These are phyloP conservation scores for Trichomycterus rosablanca DNA, from an alignment of 2,113 vertebrate species.

Conservation along the genomic window DNA sequence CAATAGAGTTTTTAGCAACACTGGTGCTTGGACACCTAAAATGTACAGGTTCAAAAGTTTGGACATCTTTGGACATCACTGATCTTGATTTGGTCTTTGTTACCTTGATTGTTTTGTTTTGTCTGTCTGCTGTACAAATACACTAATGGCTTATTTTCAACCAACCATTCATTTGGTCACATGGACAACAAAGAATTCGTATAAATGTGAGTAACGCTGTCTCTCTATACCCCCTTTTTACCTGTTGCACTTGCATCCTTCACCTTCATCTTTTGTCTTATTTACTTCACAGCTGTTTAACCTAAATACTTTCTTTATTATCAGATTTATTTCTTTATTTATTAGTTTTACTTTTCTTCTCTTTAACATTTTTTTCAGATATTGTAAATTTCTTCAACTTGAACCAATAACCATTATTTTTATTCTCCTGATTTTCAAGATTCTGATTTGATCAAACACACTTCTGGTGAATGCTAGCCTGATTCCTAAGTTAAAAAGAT, in stretches of 20 bases:
- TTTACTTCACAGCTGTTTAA: constrained; percentile 13
- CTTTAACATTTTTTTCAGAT: constrained; percentile 49
- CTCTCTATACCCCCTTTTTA: constrained; percentile 59
- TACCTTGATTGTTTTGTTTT: constrained; percentile 64
- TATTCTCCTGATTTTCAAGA: constrained; percentile 30
- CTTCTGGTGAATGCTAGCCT: constrained; percentile 11
- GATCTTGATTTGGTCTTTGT: constrained; percentile 27
- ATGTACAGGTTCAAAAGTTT: not conserved
- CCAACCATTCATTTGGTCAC: constrained; percentile 73
- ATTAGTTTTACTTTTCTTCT: constrained; percentile 36
- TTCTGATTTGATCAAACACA: constrained; percentile 28
- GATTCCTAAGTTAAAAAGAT: not conserved
- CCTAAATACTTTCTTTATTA: constrained; percentile 11
- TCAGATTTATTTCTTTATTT: constrained; percentile 18
- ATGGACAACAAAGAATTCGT: constrained; percentile 73
- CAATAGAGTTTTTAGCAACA: too few relatives aligned
- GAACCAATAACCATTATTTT: constrained; percentile 40
- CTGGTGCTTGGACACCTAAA: not conserved
- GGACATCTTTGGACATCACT: not conserved
- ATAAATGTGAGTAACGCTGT: constrained; percentile 69
- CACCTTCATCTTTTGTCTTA: constrained; percentile 48
- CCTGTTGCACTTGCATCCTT: constrained; percentile 51
- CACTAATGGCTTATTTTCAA: constrained; percentile 80
- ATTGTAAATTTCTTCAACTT: constrained; percentile 36
- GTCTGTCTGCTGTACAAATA: constrained; percentile 66